Evolutionary conservation across 2,113 vertebrate genomes (phyloP), one percentile per base, ranked within the genome.

Genomic region (Ceyx melanurus): DNA sequence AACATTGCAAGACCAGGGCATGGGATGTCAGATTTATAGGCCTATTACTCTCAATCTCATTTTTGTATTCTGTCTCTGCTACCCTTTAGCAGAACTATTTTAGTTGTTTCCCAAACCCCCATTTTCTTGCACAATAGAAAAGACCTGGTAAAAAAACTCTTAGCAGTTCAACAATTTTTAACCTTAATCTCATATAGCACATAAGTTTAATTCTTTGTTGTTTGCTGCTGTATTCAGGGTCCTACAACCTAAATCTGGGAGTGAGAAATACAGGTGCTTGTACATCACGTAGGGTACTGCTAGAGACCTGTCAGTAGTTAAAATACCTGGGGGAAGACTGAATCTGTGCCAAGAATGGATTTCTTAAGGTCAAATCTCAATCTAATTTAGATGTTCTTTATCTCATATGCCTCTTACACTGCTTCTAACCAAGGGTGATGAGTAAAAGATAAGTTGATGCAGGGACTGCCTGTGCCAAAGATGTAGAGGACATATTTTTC

Each of bases 21-120:
- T 45, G 29, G 85, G 16, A 56, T 91, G 85, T 86, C 91, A 92
- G 91, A 95, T 96, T 96, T 96, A 95, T 93, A 53, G 89, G 50
- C 53, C 95, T 81, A 94, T 96, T 95, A 83, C 68, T 88, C 83
- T 45, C 79, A 65, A 72, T 53, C 85, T 93, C 82, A 75, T 93
- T 89, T 92, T 77, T 80, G 75, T 78, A n/a, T 74, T 57, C 42
- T 88, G 80, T 82, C 56, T 67, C 57, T 71, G 40, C 67, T 88
- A 77, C 78, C 57, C 77, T 82, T 74, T 79, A 89, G 85, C 65
- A 77, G 43, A 90, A 74, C 46, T 86, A 57, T 79, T 92, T 72
- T 8, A 79, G 68, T 73, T 71, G 43, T 86, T 88, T 91, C 23
- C 62, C 74, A 70, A 66, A 10, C 51, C 15, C 15, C 9, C 25